Conservation (phyloP, 2,797 vertebrate species). For the Hippocampus kuda region DNA sequence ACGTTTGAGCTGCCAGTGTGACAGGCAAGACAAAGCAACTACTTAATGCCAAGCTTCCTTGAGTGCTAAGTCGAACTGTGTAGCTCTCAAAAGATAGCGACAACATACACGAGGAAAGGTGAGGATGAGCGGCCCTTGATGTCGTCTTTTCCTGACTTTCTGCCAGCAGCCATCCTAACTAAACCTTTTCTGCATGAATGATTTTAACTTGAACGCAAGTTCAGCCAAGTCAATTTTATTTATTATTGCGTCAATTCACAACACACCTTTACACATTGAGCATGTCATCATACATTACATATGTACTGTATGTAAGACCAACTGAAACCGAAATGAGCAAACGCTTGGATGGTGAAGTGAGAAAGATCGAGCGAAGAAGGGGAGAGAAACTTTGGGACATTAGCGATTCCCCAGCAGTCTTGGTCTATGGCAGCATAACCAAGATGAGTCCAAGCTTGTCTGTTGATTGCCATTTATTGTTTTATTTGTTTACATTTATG, state of each 20-base stretch:
- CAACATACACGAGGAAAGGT: background rate
- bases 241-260: background rate
- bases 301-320: no score
- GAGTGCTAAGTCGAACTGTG: background rate
- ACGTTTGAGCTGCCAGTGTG: background rate
- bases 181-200: background rate
- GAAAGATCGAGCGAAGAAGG: no score
- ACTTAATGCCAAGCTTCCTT: background rate
- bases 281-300: no score
- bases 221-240: background rate
- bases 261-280: no score
- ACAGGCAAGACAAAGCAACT: constrained; percentile 2
- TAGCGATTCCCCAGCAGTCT: no score
- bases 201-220: background rate
- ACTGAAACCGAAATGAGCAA: no score
- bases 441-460: no score
- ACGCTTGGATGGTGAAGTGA: no score
- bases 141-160: background rate
- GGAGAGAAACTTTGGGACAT: no score
- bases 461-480: no score
- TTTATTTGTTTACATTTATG: no score
- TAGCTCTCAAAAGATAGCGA: background rate
- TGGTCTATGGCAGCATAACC: no score
- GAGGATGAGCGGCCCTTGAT: background rate
- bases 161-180: background rate